Percentiles rank a stretch among this genome's conserved stretches.
phyloP scores from a whole-genome alignment of 2,888 invertebrate species.

The Thelaira solivaga region DNA sequence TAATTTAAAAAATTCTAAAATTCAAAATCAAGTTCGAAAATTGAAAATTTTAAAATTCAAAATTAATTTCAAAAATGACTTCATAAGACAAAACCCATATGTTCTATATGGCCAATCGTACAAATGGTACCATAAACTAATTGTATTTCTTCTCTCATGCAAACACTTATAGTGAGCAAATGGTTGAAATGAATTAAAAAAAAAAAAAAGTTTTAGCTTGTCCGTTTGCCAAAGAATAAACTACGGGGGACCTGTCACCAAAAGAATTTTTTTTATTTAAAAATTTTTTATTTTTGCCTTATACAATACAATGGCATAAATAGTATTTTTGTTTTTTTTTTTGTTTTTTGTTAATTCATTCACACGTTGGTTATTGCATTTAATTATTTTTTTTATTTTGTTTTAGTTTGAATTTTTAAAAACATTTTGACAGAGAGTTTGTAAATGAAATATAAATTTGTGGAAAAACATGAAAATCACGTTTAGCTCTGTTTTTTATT shows the following conservation, averaged over 20 bases:
- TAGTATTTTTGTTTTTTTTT: neutral
- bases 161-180: neutral
- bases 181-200: neutral
- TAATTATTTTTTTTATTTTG: slow-evolving; percentile 14
- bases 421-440: neutral
- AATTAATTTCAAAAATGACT: no score
- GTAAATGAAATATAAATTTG: neutral
- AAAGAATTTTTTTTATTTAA: neutral
- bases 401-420: neutral
- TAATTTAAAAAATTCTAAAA: no score
- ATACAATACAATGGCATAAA: slow-evolving; percentile 6
- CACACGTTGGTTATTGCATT: slow-evolving; percentile 15
- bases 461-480: slow-evolving; percentile 49
- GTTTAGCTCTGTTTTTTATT: slow-evolving; percentile 7
- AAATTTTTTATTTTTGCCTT: neutral
- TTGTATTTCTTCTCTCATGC: no score
- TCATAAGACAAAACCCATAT: no score
- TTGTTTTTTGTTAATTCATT: slow-evolving; percentile 26
- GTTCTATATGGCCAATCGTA: no score
- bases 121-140: no score
- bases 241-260: slow-evolving; percentile 36
- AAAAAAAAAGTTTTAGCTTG: slow-evolving; percentile 1
- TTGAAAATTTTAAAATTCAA: no score
- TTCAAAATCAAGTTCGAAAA: no score
- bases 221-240: slow-evolving; percentile 6